phyloP scores from a whole-genome alignment of 2,797 vertebrate genomes.

The Sebastes vulpes region DNA sequence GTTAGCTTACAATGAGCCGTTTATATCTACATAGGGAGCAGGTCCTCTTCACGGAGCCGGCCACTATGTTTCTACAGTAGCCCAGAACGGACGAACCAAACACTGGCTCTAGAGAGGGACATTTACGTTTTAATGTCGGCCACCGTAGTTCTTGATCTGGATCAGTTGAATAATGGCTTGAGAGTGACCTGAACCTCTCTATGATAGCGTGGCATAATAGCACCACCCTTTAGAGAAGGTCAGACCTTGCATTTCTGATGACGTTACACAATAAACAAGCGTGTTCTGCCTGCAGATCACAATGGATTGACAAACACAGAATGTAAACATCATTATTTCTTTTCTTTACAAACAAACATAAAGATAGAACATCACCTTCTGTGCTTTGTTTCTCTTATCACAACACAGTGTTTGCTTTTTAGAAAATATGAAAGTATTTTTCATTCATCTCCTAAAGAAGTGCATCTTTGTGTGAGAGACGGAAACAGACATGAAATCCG shows the following conservation, averaged over 20 bases:
- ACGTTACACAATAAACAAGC: not conserved
- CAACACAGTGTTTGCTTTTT: no score
- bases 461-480: not conserved
- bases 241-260: not conserved
- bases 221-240: not conserved
- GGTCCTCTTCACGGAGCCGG: no score
- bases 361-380: not conserved
- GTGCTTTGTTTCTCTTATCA: not conserved
- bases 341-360: not conserved
- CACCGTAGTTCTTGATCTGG: no score
- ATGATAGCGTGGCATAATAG: not conserved
- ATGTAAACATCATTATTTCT: not conserved
- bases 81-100: no score
- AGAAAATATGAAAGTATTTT: no score
- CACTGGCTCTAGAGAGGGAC: no score
- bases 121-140: no score
- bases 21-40: no score
- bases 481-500: not conserved
- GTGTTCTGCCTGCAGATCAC: not conserved
- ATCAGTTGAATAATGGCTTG: no score
- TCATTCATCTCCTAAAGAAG: not conserved
- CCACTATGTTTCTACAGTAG: no score
- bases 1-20: no score
- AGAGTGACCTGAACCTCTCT: not conserved
- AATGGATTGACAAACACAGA: not conserved